Evolutionary conservation across 2,888 invertebrate genomes (phyloP).

Genomic region (Phytoseiulus persimilis): DNA sequence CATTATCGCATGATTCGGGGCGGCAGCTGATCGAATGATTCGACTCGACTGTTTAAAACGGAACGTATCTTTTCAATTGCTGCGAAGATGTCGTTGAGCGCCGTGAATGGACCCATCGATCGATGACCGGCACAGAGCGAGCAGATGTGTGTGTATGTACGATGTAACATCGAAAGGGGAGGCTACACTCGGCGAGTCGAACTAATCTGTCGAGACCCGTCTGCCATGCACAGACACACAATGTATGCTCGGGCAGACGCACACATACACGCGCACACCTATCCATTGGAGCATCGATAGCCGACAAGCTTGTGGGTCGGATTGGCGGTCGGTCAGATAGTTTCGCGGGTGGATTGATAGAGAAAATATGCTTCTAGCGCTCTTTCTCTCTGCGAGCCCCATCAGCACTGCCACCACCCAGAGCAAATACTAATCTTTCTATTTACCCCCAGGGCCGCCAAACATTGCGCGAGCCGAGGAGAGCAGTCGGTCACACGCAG

Average conservation of each 20-base stretch:
- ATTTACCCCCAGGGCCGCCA: conserved; percentile 30
- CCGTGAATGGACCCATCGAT: not conserved
- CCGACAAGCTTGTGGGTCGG: not conserved
- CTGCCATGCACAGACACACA: not conserved
- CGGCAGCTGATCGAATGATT: too few species aligned
- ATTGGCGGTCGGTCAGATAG: not conserved
- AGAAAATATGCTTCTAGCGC: not conserved
- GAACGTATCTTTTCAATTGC: too few species aligned
- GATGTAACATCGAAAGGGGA: not conserved
- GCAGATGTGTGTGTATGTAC: not conserved
- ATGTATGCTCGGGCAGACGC: not conserved
- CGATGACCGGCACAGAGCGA: not conserved
- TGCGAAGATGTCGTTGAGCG: too few species aligned
- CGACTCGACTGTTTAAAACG: too few species aligned
- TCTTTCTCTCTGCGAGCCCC: not conserved
- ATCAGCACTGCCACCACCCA: not conserved
- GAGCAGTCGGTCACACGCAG: conserved; percentile 5
- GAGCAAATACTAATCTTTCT: conserved; percentile 32
- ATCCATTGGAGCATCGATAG: not conserved
- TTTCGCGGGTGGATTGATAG: not conserved
- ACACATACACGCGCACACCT: not conserved
- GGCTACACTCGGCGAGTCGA: not conserved
- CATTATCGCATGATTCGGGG: too few species aligned
- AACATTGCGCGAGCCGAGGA: not conserved
- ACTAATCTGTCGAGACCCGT: not conserved